phyloP scores from a whole-genome alignment of 2,113 vertebrate genomes.

The Nothoprocta perdicaria region DNA sequence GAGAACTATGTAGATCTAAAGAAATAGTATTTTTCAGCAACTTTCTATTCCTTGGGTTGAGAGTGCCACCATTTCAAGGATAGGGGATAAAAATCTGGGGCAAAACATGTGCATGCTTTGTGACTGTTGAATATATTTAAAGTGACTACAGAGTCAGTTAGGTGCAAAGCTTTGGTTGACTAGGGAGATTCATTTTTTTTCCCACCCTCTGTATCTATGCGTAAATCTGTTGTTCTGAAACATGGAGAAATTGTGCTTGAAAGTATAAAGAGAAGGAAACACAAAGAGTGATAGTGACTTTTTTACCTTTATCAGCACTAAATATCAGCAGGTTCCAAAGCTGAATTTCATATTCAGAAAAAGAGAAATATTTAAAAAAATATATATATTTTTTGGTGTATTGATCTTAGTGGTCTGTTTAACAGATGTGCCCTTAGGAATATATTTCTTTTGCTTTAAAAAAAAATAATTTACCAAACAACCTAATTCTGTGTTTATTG shows the following conservation, averaged over 20 bases:
- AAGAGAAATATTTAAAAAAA: no score
- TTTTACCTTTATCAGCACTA: background rate
- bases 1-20: background rate
- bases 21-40: background rate
- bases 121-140: background rate
- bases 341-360: background rate
- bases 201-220: background rate
- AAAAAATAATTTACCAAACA: background rate
- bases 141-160: background rate
- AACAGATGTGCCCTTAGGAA: background rate
- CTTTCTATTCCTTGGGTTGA: background rate
- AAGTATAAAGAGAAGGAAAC: background rate
- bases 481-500: background rate
- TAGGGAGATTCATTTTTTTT: background rate
- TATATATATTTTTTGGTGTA: background rate
- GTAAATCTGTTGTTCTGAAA: background rate
- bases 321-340: background rate
- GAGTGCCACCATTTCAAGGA: rapidly evolving
- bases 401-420: background rate
- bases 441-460: background rate
- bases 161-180: background rate
- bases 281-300: background rate
- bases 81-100: background rate
- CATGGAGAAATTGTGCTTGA: background rate
- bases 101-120: background rate